Conservation (phyloP, 2,113 vertebrate genomes). For the Pipa parva region DNA sequence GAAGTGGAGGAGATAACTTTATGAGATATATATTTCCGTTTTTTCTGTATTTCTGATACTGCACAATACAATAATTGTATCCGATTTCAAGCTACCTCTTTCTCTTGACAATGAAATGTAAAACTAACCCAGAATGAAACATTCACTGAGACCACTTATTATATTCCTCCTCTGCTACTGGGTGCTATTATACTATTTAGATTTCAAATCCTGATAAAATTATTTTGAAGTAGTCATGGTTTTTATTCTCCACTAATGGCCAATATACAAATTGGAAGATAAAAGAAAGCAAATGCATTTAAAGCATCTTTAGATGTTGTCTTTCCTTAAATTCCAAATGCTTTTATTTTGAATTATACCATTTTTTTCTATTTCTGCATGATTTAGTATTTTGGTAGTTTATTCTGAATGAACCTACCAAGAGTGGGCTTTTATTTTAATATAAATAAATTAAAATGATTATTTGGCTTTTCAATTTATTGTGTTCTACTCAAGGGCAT, state of each 20-base stretch:
- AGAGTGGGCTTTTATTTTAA: no score
- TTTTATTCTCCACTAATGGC: neutral
- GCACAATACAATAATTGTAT: neutral
- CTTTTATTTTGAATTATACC: neutral
- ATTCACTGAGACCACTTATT: neutral
- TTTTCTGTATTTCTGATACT: neutral
- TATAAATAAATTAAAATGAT: no score
- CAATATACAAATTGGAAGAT: neutral
- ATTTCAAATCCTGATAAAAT: neutral
- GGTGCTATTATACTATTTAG: neutral
- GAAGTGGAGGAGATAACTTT: neutral
- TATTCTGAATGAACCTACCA: no score
- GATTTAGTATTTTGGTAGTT: neutral
- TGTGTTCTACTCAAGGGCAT: no score
- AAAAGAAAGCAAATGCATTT: slow-evolving; percentile 2
- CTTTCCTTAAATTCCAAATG: neutral
- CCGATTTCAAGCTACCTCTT: neutral
- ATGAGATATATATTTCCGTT: neutral
- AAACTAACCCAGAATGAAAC: neutral
- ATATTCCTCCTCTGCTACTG: neutral
- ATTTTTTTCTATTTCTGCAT: neutral
- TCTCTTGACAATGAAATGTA: neutral
- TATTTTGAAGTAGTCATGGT: neutral
- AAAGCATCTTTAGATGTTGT: neutral
- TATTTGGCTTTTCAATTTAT: no score